Percentiles rank a stretch among this genome's conserved stretches.
phyloP scores from a whole-genome alignment of 2,797 vertebrate species.

The Leucoraja ocellata region DNA sequence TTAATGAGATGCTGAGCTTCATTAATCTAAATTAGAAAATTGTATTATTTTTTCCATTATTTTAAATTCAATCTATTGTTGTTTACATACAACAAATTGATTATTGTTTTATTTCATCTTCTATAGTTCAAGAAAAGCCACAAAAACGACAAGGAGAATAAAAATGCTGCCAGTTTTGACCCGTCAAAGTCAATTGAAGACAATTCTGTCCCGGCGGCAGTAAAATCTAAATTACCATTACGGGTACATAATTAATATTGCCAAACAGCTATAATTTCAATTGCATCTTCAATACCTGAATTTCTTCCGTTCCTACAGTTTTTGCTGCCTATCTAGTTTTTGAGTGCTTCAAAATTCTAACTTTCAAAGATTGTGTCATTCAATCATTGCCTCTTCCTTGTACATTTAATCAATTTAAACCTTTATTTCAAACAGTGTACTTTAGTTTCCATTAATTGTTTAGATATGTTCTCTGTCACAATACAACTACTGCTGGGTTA shows the following conservation, averaged over 20 bases:
- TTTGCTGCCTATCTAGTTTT: constrained; percentile 6
- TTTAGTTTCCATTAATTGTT: background rate
- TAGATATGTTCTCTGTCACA: background rate
- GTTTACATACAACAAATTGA: constrained; percentile 2
- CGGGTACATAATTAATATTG: constrained; percentile 63
- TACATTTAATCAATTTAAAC: background rate
- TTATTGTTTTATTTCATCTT: constrained; percentile 42
- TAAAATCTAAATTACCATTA: constrained; percentile 70
- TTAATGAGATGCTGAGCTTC: background rate
- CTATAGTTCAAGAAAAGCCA: constrained; percentile 66
- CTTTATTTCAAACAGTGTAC: background rate
- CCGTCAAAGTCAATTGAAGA: constrained; percentile 60
- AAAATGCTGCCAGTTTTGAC: constrained; percentile 48
- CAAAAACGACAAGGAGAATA: constrained; percentile 69
- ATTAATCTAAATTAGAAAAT: background rate
- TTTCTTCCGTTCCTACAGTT: background rate
- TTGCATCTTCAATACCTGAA: background rate
- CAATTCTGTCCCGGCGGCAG: constrained; percentile 47
- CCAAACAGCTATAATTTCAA: background rate
- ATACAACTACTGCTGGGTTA: background rate
- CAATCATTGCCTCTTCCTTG: background rate
- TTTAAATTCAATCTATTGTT: background rate
- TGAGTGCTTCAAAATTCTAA: background rate
- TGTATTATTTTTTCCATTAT: background rate
- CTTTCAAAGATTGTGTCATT: background rate